These are phyloP conservation scores for Zosterops hypoxanthus DNA, from an alignment of 2,113 vertebrate species.

Conservation along the genomic window DNA sequence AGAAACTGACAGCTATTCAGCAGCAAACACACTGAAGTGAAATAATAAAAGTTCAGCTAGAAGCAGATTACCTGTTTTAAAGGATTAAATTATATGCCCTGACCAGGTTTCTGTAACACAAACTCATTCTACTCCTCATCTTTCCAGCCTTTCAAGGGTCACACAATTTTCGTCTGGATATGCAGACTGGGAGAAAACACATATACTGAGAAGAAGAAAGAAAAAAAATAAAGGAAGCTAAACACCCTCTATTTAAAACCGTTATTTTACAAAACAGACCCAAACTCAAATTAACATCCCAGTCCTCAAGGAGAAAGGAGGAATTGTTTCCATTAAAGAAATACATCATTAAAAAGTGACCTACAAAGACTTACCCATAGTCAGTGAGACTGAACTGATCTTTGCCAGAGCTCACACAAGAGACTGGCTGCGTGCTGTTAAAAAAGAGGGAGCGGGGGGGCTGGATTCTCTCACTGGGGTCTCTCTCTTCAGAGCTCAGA, in stretches of 20 bases:
- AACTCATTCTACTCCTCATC: conserved; percentile 1
- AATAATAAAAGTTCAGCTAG: conserved; percentile 16
- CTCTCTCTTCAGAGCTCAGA: conserved; percentile 51
- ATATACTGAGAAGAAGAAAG: neutral
- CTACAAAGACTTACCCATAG: conserved; percentile 53
- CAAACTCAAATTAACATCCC: conserved; percentile 40
- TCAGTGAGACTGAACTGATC: conserved; percentile 45
- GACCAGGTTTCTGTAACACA: neutral
- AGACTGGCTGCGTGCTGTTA: conserved; percentile 43
- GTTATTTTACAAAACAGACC: conserved; percentile 15
- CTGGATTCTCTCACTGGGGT: conserved; percentile 41
- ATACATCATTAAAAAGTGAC: conserved; percentile 63
- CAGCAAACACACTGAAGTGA: neutral
- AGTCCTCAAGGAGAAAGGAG: neutral
- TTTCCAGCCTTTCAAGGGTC: neutral
- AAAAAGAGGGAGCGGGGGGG: conserved; percentile 13
- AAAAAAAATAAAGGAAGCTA: neutral
- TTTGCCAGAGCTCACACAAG: conserved; percentile 59
- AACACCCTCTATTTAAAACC: neutral
- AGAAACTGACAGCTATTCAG: neutral
- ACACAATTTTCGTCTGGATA: neutral
- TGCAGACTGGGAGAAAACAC: neutral
- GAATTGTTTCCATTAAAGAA: conserved; percentile 43
- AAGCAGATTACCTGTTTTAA: neutral
- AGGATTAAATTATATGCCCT: neutral